Conservation (phyloP, 2,113 vertebrate genomes). For the Indri indri region DNA sequence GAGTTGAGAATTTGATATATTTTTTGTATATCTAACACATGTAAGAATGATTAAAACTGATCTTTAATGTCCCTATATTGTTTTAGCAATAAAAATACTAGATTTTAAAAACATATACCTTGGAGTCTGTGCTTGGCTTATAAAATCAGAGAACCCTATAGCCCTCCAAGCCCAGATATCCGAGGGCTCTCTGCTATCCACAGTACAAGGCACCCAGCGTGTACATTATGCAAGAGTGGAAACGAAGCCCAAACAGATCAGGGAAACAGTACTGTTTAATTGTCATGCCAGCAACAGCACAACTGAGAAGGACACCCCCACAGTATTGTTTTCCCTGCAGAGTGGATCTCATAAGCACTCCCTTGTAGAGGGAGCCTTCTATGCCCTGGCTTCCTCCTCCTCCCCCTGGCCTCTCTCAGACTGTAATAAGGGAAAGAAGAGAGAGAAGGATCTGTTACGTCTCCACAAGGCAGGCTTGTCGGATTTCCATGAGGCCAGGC, state of each 20-base stretch:
- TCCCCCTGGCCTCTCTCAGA: constrained; percentile 12
- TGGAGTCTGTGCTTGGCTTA: background rate
- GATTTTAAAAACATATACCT: background rate
- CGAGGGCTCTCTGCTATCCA: background rate
- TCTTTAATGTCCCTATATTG: background rate
- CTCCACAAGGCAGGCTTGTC: constrained; percentile 20
- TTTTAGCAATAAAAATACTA: background rate
- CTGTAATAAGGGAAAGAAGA: constrained; percentile 14
- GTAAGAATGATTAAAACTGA: background rate
- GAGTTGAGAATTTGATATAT: background rate
- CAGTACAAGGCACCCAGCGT: background rate
- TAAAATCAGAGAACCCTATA: background rate
- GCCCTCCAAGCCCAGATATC: background rate
- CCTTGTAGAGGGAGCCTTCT: background rate
- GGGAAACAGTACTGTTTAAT: background rate
- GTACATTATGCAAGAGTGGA: constrained; percentile 64
- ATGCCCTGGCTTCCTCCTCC: background rate
- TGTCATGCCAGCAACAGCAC: background rate
- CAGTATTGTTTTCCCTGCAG: constrained; percentile 27
- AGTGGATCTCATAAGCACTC: constrained; percentile 49
- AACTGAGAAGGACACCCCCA: constrained; percentile 38
- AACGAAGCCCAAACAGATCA: constrained; percentile 12
- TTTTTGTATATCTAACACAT: constrained; percentile 9
- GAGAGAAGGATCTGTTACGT: constrained; percentile 20
- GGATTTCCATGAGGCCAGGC: constrained; percentile 29